phyloP scores from a whole-genome alignment of 2,888 invertebrate species.

The Leptopilina myrica region DNA sequence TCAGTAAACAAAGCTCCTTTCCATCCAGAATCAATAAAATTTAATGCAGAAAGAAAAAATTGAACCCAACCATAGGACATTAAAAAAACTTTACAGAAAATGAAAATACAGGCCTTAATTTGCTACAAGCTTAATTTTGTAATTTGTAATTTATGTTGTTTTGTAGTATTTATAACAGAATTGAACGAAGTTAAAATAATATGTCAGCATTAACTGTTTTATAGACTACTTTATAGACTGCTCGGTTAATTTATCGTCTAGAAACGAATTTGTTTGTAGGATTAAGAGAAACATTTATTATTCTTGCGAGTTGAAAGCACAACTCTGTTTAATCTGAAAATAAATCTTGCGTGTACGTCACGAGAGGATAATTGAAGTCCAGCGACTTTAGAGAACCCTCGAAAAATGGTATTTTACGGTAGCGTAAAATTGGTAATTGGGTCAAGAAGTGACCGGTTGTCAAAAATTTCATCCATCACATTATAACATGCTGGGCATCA shows the following conservation, averaged over 20 bases:
- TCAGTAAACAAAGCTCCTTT: not conserved
- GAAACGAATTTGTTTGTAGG: not conserved
- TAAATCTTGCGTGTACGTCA: not conserved
- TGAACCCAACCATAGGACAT: too few species aligned
- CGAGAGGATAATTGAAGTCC: slow-evolving; percentile 1
- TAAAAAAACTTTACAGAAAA: too few species aligned
- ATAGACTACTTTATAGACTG: too few species aligned
- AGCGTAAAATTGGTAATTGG: slow-evolving; percentile 20
- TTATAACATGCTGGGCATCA: too few species aligned
- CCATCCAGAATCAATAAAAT: too few species aligned
- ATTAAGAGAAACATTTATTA: not conserved
- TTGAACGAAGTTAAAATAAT: too few species aligned
- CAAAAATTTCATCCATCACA: not conserved
- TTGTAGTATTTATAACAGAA: too few species aligned
- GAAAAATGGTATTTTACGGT: slow-evolving; percentile 11
- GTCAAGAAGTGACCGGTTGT: not conserved
- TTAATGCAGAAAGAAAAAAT: too few species aligned
- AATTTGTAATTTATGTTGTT: too few species aligned
- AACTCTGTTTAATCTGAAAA: not conserved
- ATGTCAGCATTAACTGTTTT: too few species aligned
- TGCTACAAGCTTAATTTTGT: too few species aligned
- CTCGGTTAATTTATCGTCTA: not conserved
- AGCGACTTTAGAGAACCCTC: not conserved
- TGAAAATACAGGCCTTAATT: too few species aligned
- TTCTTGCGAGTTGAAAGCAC: not conserved